These are phyloP conservation scores for Probosciger aterrimus DNA, from an alignment of 2,113 vertebrate genomes.

Conservation along the genomic window DNA sequence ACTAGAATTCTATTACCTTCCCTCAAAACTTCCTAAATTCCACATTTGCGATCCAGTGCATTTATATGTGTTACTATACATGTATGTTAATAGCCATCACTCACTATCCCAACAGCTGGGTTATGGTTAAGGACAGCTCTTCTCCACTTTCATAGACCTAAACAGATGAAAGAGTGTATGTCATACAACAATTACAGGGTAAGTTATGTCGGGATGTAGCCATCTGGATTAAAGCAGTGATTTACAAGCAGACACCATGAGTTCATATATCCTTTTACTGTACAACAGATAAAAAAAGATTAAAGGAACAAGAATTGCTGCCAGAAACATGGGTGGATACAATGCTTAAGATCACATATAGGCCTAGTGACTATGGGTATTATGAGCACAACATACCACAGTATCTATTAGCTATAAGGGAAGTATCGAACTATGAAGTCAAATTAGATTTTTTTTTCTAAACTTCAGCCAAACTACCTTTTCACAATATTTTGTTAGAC, in stretches of 20 bases:
- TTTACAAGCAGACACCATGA: not conserved
- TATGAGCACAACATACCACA: not conserved
- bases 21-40: not conserved
- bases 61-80: not conserved
- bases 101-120: not conserved
- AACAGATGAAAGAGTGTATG: not conserved
- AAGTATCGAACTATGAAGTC: not conserved
- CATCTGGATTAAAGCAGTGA: not conserved
- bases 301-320: not conserved
- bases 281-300: not conserved
- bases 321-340: not conserved
- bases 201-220: not conserved
- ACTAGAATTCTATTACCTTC: not conserved
- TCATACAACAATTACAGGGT: not conserved
- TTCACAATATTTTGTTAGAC: not conserved
- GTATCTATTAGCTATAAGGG: accelerated
- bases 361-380: too few relatives aligned
- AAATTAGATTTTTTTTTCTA: not conserved
- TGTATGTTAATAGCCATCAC: not conserved
- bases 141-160: not conserved
- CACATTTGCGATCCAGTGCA: not conserved
- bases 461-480: not conserved
- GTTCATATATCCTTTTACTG: not conserved
- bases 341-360: not conserved
- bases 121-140: not conserved